These are phyloP conservation scores for Callorhinus ursinus DNA, from an alignment of 2,113 vertebrate species.

Conservation along the genomic window DNA sequence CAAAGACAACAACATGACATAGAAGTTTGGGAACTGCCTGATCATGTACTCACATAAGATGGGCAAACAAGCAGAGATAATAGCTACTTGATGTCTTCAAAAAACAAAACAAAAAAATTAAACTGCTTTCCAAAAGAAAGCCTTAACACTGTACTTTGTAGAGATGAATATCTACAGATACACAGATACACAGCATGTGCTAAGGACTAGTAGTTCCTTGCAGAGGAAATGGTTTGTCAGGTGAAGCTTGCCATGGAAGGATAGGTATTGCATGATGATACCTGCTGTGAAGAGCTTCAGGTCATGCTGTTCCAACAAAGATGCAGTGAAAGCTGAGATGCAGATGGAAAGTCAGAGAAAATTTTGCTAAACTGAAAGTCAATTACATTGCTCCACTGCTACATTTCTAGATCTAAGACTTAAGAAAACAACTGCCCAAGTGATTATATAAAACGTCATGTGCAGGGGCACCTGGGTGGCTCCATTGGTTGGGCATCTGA, in stretches of 20 bases:
- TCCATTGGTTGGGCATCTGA: no score
- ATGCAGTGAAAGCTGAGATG: neutral
- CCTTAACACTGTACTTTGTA: neutral
- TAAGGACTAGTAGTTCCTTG: neutral
- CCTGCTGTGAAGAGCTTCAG: rapidly evolving
- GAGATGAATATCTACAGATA: no score
- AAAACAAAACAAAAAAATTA: neutral
- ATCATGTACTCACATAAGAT: neutral
- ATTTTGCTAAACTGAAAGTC: neutral
- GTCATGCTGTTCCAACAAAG: neutral
- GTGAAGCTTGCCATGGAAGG: neutral
- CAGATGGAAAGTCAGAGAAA: neutral
- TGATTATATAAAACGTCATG: neutral
- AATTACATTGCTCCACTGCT: neutral
- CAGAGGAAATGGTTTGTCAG: neutral
- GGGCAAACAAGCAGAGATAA: neutral
- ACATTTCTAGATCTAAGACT: neutral
- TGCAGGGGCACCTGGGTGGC: neutral
- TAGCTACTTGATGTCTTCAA: neutral
- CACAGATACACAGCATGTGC: neutral
- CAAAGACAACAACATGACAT: neutral
- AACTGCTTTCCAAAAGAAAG: neutral
- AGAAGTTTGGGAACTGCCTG: neutral
- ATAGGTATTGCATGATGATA: no score
- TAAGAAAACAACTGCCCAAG: neutral